These are phyloP conservation scores for Melinaea marsaeus DNA, from an alignment of 2,888 invertebrate genomes.

Conservation along the genomic window DNA sequence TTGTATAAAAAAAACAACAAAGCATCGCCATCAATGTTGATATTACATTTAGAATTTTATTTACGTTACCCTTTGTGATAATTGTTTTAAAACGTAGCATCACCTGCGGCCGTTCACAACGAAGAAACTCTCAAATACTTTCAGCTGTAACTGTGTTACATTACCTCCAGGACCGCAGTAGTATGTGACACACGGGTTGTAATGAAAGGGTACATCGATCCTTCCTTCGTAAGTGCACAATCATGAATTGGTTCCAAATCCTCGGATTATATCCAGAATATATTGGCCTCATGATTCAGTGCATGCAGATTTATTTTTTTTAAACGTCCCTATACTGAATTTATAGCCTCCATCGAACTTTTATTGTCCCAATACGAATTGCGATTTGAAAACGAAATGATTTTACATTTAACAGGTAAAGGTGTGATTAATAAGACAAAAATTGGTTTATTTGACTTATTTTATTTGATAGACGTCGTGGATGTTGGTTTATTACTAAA, in stretches of 20 bases:
- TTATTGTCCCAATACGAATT: slow-evolving; percentile 44
- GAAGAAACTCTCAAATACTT: slow-evolving; percentile 29
- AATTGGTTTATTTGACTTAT: slow-evolving; percentile 20
- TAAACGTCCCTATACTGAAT: slow-evolving; percentile 51
- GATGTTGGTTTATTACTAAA: neutral
- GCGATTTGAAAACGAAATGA: slow-evolving; percentile 25
- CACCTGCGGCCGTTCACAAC: slow-evolving; percentile 18
- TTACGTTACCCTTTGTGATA: neutral
- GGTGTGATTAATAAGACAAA: slow-evolving; percentile 20
- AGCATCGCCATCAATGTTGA: too few relatives aligned
- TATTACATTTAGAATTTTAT: too few relatives aligned
- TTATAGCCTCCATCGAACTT: slow-evolving; percentile 57
- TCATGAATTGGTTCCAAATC: slow-evolving; percentile 75
- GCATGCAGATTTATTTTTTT: slow-evolving; percentile 68
- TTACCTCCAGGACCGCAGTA: slow-evolving; percentile 16
- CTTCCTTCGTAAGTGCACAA: slow-evolving; percentile 65
- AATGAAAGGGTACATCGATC: slow-evolving; percentile 30
- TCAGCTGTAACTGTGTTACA: slow-evolving; percentile 26
- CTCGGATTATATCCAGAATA: slow-evolving; percentile 55
- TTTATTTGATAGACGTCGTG: neutral
- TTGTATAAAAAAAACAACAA: too few relatives aligned
- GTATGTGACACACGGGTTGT: slow-evolving; percentile 25
- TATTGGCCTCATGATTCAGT: slow-evolving; percentile 58
- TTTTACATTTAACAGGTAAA: slow-evolving; percentile 27
- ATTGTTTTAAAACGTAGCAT: slow-evolving; percentile 21